Evolutionary conservation across 2,888 invertebrate genomes (phyloP), one percentile per base, ranked within the genome.

Genomic region (Aplocera efformata): DNA sequence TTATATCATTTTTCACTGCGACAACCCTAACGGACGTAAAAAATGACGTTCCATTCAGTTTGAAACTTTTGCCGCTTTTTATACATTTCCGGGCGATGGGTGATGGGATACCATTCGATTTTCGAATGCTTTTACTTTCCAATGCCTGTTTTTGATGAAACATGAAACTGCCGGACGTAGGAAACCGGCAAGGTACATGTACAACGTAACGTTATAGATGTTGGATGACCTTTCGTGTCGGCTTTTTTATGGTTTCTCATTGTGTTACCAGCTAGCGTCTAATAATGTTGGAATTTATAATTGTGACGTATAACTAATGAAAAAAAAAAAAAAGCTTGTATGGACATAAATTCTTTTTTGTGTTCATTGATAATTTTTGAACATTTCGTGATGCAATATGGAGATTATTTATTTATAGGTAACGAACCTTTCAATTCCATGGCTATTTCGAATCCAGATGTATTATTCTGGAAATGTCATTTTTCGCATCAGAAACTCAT

Each of bases 1-100:
- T 88, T 88, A 88, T 88, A 86, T 81, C 85, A 88, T 86, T 86
- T 86, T 84, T 86, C 88, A 86, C 73, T 76, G 79, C 78, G 85
- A 85, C 85, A 84, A 74, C 82, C 79, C 80, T 79, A 82, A 82
- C 83, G 73, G 81, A 78, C 77, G 78, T 88, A 85, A 88, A 86
- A 88, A 86, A 88, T 88, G 82, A 81, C 74, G 79, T 64, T 65
- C 82, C 85, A 85, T 88, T 86, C 77, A 82, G 77, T 83, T 85
- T 82, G 77, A 83, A 81, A 82, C 76, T 81, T 85, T 85, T 78
- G 84, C 85, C 85, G 86, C 85, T 85, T 85, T 85, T 88, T 86
- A 79, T 84, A 68, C 77, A 81, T 86, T 88, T 88, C 86, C 86
- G 86, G 71, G 80, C 75, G 67, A 50, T 66, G 86, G 71, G 80